Evolutionary conservation across 1,140 invertebrate species (phyloP).

Genomic region (Bombus pascuorum): DNA sequence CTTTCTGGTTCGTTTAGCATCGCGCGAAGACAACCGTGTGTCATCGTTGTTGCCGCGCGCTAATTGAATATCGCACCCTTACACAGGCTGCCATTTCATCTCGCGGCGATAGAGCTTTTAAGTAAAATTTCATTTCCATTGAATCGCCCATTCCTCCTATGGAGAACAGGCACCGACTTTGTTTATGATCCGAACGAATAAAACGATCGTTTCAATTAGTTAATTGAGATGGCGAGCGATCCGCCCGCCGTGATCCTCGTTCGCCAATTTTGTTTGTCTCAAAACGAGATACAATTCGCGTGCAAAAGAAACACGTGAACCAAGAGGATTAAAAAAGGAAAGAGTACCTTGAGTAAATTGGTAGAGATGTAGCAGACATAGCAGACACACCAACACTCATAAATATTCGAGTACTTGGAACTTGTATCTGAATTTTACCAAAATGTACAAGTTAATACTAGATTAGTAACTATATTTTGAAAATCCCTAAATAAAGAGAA

Average conservation of each 20-base stretch:
- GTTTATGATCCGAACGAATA: slow-evolving; percentile 22
- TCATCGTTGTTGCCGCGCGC: slow-evolving; percentile 41
- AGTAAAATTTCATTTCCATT: slow-evolving; percentile 41
- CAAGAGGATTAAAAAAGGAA: not conserved
- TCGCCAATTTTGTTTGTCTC: slow-evolving; percentile 13
- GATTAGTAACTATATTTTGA: not conserved
- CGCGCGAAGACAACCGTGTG: slow-evolving; percentile 48
- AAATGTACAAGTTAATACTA: too few species aligned
- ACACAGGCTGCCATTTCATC: slow-evolving; percentile 4
- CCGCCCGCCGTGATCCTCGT: too few species aligned
- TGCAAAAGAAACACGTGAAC: not conserved
- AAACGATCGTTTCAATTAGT: slow-evolving; percentile 46
- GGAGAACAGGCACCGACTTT: not conserved
- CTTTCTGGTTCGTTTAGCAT: slow-evolving; percentile 43
- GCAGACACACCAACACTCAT: not conserved
- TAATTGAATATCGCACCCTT: slow-evolving; percentile 55
- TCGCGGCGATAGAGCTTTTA: slow-evolving; percentile 29
- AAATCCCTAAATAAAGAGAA: not conserved
- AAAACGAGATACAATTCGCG: not conserved
- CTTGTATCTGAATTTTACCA: not conserved
- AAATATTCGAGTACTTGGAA: not conserved
- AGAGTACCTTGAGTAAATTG: not conserved
- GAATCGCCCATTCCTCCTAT: not conserved
- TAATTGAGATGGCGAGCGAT: slow-evolving; percentile 20
- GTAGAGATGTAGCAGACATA: too few species aligned